Evolutionary conservation across 1,140 invertebrate species (phyloP).

Genomic region (Drosophila tropicalis): DNA sequence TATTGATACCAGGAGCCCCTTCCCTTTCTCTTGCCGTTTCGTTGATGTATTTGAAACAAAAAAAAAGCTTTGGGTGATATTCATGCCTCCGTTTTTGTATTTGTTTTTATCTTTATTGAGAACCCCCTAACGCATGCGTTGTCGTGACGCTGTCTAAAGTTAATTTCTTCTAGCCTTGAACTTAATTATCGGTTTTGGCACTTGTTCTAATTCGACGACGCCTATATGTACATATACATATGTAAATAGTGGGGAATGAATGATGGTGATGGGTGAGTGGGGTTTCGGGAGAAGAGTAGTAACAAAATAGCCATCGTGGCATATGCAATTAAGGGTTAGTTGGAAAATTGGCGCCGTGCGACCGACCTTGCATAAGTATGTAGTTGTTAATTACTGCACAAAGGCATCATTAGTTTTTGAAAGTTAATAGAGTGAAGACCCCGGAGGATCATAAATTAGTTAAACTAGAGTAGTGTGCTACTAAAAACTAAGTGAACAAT

Average conservation of each 20-base stretch:
- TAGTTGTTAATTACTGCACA: slow-evolving; percentile 22
- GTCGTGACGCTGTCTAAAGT: neutral
- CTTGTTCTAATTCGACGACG: slow-evolving; percentile 10
- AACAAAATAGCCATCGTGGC: neutral
- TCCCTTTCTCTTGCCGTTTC: too few relatives aligned
- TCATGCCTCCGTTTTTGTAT: neutral
- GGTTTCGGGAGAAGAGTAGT: neutral
- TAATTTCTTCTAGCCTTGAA: slow-evolving; percentile 39
- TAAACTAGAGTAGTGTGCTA: neutral
- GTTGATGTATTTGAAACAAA: neutral
- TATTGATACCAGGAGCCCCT: too few relatives aligned
- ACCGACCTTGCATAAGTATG: neutral
- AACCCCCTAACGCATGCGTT: slow-evolving; percentile 12
- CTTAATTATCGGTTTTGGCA: slow-evolving; percentile 46
- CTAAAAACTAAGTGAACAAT: too few relatives aligned
- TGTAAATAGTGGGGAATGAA: neutral
- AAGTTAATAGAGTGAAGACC: neutral
- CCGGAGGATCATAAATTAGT: neutral
- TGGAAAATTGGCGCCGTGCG: slow-evolving; percentile 10
- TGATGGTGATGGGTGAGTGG: too few relatives aligned
- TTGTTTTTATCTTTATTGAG: slow-evolving; percentile 1
- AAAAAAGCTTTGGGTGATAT: slow-evolving; percentile 1
- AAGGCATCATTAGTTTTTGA: slow-evolving; percentile 13
- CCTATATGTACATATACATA: neutral
- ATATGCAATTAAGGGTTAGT: slow-evolving; percentile 18